Conservation (phyloP, 2,888 invertebrate genomes). For the Dicroscelio sp. region DNA sequence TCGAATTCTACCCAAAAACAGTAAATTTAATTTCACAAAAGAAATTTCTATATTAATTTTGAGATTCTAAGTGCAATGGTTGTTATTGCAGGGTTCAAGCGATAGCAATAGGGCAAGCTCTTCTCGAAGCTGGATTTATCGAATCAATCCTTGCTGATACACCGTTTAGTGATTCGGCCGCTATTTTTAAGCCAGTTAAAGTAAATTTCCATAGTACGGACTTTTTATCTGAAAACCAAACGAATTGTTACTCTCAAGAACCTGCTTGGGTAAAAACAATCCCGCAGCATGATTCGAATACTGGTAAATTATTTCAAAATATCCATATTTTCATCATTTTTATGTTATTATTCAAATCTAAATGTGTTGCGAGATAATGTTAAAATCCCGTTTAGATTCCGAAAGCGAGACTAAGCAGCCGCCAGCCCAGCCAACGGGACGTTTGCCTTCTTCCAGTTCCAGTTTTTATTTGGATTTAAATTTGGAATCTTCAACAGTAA, state of each 20-base stretch:
- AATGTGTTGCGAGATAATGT: too few species aligned
- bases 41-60: too few species aligned
- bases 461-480: constrained; percentile 93
- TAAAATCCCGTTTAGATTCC: constrained; percentile 90
- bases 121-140: constrained; percentile 95
- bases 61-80: too few species aligned
- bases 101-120: constrained; percentile 95
- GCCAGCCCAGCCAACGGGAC: constrained; percentile 89
- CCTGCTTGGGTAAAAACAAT: constrained; percentile 94
- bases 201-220: constrained; percentile 89
- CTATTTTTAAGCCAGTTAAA: constrained; percentile 91
- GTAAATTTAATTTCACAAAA: too few species aligned
- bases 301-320: constrained; percentile 86
- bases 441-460: constrained; percentile 92
- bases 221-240: constrained; percentile 91
- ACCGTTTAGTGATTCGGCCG: constrained; percentile 92
- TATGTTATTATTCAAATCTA: too few species aligned
- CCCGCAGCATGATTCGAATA: constrained; percentile 91
- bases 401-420: constrained; percentile 90
- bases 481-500: constrained; percentile 93
- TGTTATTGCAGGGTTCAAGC: constrained; percentile 94
- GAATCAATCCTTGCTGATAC: constrained; percentile 92
- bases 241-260: constrained; percentile 92
- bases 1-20: too few species aligned
- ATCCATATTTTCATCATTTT: too few species aligned